A percentile compares a stretch with the other conserved stretches of the same genome.
Conservation (phyloP, 1,140 invertebrate genomes). For the Vanessa atalanta region DNA sequence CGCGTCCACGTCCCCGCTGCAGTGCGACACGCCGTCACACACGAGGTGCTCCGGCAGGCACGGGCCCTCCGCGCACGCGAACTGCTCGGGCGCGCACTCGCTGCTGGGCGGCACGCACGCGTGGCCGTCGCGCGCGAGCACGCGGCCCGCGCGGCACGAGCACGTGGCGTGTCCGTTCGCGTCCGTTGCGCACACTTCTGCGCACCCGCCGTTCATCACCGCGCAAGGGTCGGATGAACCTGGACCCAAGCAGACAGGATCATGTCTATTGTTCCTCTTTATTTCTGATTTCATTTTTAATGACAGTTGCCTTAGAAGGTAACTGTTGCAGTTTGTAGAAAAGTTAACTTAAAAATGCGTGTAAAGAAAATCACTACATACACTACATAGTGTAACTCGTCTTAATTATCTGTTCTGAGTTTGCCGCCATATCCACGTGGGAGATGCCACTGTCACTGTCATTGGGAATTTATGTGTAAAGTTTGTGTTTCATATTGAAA, state of each 20-base stretch:
- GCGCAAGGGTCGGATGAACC: slow-evolving; percentile 85
- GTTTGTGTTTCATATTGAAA: no score
- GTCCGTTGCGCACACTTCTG: slow-evolving; percentile 85
- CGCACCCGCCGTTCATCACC: slow-evolving; percentile 87
- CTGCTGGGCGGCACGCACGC: slow-evolving; percentile 39
- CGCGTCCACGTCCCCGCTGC: slow-evolving; percentile 86
- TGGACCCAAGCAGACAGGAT: slow-evolving; percentile 23
- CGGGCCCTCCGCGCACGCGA: slow-evolving; percentile 78
- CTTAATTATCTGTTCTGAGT: no score
- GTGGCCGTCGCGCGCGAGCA: slow-evolving; percentile 52
- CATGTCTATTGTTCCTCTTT: neutral
- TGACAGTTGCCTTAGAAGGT: neutral
- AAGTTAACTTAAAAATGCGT: no score
- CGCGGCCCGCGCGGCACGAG: slow-evolving; percentile 79
- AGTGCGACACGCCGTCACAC: slow-evolving; percentile 89
- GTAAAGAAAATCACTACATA: no score
- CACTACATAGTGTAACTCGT: no score
- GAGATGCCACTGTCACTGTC: no score
- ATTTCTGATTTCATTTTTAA: neutral
- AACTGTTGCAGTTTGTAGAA: no score
- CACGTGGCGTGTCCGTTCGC: slow-evolving; percentile 83
- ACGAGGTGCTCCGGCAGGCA: slow-evolving; percentile 90
- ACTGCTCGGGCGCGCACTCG: slow-evolving; percentile 45
- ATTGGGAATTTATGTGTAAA: no score
- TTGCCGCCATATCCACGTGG: no score